Conservation (phyloP, 1,140 invertebrate species). For the Drosophila pseudoananassae region DNA sequence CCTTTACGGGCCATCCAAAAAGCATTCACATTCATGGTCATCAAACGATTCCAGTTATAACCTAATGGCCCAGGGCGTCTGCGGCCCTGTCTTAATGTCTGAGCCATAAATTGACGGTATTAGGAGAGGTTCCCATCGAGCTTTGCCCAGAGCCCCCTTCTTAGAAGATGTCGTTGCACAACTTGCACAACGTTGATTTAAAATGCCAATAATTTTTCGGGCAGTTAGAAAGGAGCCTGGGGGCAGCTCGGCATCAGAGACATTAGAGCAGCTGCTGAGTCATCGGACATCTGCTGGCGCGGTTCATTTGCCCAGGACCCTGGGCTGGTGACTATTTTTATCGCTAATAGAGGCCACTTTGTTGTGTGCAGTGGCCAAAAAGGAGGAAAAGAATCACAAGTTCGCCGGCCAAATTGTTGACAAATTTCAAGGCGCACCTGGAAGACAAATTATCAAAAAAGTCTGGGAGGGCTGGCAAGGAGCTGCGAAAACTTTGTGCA, state of each 20-base stretch:
- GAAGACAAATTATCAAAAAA: slow-evolving; percentile 75
- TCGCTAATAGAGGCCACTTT: slow-evolving; percentile 79
- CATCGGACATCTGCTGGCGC: slow-evolving; percentile 62
- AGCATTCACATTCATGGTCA: slow-evolving; percentile 52
- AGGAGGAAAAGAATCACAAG: slow-evolving; percentile 64
- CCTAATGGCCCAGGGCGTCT: slow-evolving; percentile 49
- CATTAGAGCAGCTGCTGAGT: slow-evolving; percentile 61
- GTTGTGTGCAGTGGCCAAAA: slow-evolving; percentile 32
- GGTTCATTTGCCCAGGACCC: slow-evolving; percentile 54
- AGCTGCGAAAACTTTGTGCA: slow-evolving; percentile 59
- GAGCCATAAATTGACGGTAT: slow-evolving; percentile 57
- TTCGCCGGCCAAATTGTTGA: slow-evolving; percentile 74
- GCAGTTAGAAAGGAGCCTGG: slow-evolving; percentile 11
- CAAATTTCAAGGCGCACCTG: slow-evolving; percentile 80
- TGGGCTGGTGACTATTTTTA: slow-evolving; percentile 63
- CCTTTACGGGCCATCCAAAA: slow-evolving; percentile 54
- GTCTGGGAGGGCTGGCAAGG: background rate
- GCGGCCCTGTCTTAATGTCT: slow-evolving; percentile 46
- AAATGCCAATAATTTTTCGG: slow-evolving; percentile 70
- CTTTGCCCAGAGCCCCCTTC: slow-evolving; percentile 30
- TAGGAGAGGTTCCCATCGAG: slow-evolving; percentile 28
- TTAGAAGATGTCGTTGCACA: slow-evolving; percentile 39
- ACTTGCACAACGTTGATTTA: slow-evolving; percentile 55
- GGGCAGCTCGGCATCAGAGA: slow-evolving; percentile 14
- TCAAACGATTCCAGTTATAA: slow-evolving; percentile 68